These are phyloP conservation scores for Cirrhinus molitorella DNA, from an alignment of 2,797 vertebrate species.

Conservation along the genomic window DNA sequence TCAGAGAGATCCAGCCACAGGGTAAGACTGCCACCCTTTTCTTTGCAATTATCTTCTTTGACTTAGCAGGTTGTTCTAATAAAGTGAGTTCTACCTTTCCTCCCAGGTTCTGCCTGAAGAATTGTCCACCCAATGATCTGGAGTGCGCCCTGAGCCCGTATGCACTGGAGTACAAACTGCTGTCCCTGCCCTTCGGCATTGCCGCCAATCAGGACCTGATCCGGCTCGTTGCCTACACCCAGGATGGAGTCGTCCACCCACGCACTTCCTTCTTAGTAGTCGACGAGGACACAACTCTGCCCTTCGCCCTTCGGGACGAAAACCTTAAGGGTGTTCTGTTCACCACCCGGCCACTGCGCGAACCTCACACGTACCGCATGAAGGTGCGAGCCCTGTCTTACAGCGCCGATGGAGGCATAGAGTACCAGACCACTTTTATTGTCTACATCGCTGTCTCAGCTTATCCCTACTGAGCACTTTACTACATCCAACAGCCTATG, in stretches of 20 bases:
- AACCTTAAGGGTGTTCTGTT: constrained; percentile 95
- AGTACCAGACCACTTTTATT: constrained; percentile 97
- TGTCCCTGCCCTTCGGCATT: constrained; percentile 95
- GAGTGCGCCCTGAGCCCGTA: constrained; percentile 93
- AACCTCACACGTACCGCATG: constrained; percentile 93
- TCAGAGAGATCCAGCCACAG: constrained; percentile 84
- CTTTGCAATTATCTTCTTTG: not conserved
- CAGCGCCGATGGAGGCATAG: constrained; percentile 83
- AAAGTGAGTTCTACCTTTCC: not conserved
- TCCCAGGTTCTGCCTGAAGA: constrained; percentile 93
- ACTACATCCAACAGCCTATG: constrained; percentile 21
- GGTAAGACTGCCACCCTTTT: constrained; percentile 71
- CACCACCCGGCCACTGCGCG: constrained; percentile 82
- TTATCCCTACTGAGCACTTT: constrained; percentile 91
- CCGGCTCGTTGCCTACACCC: constrained; percentile 94
- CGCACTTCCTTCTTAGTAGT: constrained; percentile 90
- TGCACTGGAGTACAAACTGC: constrained; percentile 95
- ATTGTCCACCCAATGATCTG: constrained; percentile 90
- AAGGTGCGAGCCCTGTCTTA: constrained; percentile 93
- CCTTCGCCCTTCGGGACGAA: constrained; percentile 93
- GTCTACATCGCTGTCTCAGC: constrained; percentile 96
- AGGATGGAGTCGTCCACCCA: constrained; percentile 93
- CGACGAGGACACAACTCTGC: constrained; percentile 82
- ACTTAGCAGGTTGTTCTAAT: not conserved
- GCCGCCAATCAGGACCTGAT: constrained; percentile 95